Percentiles rank a stretch among this genome's conserved stretches.
phyloP scores from a whole-genome alignment of 2,888 invertebrate species.

The Cataglyphis cursor region DNA sequence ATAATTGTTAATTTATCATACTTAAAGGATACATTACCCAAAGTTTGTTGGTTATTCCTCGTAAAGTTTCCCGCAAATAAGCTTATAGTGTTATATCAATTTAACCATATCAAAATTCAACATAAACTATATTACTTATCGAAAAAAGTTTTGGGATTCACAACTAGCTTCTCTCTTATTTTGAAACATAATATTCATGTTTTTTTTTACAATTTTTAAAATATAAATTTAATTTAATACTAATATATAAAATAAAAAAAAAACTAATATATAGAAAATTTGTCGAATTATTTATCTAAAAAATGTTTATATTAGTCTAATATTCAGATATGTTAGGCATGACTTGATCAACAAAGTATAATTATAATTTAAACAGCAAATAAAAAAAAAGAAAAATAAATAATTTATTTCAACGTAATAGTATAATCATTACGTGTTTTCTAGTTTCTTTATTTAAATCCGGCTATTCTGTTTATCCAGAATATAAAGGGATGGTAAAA shows the following conservation, averaged over 20 bases:
- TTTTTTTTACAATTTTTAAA: background rate
- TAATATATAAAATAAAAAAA: background rate
- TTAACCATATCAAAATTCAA: background rate
- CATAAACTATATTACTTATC: constrained; percentile 4
- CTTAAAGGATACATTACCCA: constrained; percentile 25
- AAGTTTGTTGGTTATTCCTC: constrained; percentile 21
- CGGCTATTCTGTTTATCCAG: background rate
- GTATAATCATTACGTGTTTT: background rate
- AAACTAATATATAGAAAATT: too few relatives aligned
- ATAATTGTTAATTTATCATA: constrained; percentile 48
- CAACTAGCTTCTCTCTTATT: background rate
- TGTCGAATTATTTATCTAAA: background rate
- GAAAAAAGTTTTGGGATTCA: background rate
- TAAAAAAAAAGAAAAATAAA: background rate
- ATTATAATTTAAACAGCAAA: background rate
- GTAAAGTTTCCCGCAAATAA: constrained; percentile 11
- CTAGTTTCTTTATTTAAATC: constrained; percentile 13
- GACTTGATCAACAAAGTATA: background rate
- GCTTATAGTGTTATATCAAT: constrained; percentile 2
- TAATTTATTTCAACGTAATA: background rate
- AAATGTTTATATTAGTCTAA: background rate
- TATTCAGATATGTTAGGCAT: background rate
- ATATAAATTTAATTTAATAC: background rate
- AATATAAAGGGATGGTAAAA: background rate
- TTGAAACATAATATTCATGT: background rate